These are phyloP conservation scores for Polyploca ridens DNA, from an alignment of 2,888 invertebrate species.

Conservation along the genomic window DNA sequence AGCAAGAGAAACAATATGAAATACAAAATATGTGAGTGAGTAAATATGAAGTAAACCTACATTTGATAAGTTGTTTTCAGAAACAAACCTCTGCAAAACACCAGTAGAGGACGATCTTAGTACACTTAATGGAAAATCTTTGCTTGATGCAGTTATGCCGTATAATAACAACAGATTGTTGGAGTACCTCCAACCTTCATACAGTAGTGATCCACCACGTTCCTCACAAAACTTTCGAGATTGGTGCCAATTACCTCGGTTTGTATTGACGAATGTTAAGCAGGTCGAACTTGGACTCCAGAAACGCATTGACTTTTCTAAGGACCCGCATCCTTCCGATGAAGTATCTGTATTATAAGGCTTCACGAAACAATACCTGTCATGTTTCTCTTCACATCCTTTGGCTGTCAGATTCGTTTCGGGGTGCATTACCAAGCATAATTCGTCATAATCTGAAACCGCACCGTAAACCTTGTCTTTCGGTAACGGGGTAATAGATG, in stretches of 20 bases:
- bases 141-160: not conserved
- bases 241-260: conserved; percentile 71
- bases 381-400: conserved; percentile 63
- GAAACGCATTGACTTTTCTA: conserved; percentile 53
- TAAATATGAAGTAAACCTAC: conserved; percentile 28
- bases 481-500: conserved; percentile 52
- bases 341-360: conserved; percentile 53
- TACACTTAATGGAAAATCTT: conserved; percentile 60
- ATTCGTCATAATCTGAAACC: conserved; percentile 49
- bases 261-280: conserved; percentile 50
- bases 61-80: conserved; percentile 32
- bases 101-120: conserved; percentile 43
- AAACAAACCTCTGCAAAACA: conserved; percentile 47
- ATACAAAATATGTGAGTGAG: not conserved
- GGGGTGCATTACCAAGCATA: conserved; percentile 66
- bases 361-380: conserved; percentile 70
- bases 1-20: not conserved
- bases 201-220: conserved; percentile 59
- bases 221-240: conserved; percentile 60
- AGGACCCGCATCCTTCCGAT: conserved; percentile 53
- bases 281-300: conserved; percentile 68
- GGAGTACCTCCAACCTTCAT: conserved; percentile 73
- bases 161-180: conserved; percentile 48
- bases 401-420: conserved; percentile 58
- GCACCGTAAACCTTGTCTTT: conserved; percentile 55